Conservation (phyloP, 2,113 vertebrate genomes). For the Bucco capensis region DNA sequence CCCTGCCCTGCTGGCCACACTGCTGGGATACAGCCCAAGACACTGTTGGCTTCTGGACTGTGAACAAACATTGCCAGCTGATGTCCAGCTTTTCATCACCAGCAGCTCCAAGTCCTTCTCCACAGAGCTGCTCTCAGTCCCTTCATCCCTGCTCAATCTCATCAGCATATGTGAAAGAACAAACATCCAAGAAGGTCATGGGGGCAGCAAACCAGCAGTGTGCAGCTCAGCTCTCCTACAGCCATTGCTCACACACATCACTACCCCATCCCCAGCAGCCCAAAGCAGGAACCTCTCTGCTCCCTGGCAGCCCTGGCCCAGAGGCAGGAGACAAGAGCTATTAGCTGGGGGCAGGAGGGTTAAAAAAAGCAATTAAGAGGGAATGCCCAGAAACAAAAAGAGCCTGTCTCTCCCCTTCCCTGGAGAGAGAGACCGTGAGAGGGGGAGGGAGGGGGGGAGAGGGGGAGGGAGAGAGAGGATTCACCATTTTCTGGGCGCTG, state of each 20-base stretch:
- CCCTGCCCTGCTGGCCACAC: not conserved
- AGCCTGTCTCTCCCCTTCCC: not conserved
- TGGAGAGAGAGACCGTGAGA: no score
- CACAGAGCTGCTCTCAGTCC: not conserved
- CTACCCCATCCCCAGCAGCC: not conserved
- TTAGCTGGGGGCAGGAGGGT: not conserved
- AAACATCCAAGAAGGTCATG: not conserved
- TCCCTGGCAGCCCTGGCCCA: not conserved
- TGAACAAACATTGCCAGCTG: not conserved
- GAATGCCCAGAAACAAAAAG: not conserved
- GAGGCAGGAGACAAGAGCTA: not conserved
- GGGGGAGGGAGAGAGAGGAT: no score
- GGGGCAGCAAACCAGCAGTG: not conserved
- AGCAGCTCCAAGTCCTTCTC: not conserved
- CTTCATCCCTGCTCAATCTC: not conserved
- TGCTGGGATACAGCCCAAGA: not conserved
- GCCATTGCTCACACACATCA: not conserved
- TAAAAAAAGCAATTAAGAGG: not conserved
- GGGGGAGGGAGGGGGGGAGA: no score
- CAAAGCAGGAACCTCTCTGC: not conserved
- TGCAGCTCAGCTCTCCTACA: not conserved
- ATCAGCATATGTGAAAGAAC: not conserved
- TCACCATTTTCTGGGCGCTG: constrained; percentile 93
- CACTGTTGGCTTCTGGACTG: not conserved
- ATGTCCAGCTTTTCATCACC: not conserved